These are phyloP conservation scores for Dallia pectoralis DNA, from an alignment of 2,797 vertebrate genomes.

Conservation along the genomic window DNA sequence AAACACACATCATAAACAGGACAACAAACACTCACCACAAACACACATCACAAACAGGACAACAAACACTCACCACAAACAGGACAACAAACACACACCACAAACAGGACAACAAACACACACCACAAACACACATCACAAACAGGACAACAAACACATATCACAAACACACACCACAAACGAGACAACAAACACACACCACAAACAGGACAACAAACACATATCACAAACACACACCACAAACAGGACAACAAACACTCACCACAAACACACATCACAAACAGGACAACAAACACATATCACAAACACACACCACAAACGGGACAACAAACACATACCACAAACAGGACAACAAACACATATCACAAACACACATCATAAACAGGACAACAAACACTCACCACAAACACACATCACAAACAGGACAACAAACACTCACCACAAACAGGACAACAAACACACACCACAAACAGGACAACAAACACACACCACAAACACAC, in stretches of 20 bases:
- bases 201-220: neutral
- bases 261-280: no score
- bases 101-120: neutral
- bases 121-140: neutral
- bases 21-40: neutral
- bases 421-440: no score
- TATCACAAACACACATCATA: neutral
- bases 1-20: neutral
- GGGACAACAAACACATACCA: no score
- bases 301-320: neutral
- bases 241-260: no score
- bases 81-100: conserved; percentile 5
- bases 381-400: neutral
- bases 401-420: neutral
- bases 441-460: conserved; percentile 1
- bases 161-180: conserved; percentile 7
- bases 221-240: neutral
- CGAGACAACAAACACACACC: no score
- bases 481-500: neutral
- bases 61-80: no score
- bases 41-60: no score
- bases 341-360: no score
- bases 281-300: neutral
- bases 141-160: no score
- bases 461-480: neutral